Base-by-base conservation (phyloP, 2,113 vertebrate species). In the Paralichthys olivaceus region DNA sequence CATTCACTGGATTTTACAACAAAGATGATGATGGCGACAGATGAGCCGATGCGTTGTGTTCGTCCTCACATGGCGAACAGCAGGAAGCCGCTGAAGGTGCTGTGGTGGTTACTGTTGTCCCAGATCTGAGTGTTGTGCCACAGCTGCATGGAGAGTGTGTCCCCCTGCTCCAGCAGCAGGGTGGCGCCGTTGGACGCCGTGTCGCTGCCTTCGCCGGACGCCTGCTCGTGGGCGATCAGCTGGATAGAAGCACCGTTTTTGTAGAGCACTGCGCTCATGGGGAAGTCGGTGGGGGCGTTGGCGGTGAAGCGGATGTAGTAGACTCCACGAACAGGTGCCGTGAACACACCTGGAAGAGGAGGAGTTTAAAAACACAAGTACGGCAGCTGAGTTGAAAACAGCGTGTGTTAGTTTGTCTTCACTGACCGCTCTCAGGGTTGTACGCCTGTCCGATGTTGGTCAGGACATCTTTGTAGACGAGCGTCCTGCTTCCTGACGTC, bases 61-160 rank as follows among this genome's bases (percentile, higher is more conserved):
- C 0, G 43, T 8, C 14, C 55, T 80, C 57, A 80, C 75, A 81
- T 13, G 9, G 89, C 59, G 72, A 84, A 90, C 34, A 92, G 68
- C 73, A 90, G 89, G 84, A 90, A 88, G 76, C 85, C 82, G 7
- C 80, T 89, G 89, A 90, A 88, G 73, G 89, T 90, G 85, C 89
- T 91, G 84, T 87, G 84, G 63, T 87, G 89, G 83, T 88, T 86
- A 80, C 72, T 75, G 89, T 88, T 89, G 84, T 90, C 84, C 84
- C 84, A 89, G 84, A 88, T 86, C 57, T 90, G 90, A 0, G 89
- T 90, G 53, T 89, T 29, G 1, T 74, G 49, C 90, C 84, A 90
- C 72, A 92, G 87, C 37, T 60, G 20, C 49, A 92, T 28, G 11
- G 40, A 34, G 4, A 85, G 86, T 1, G 0, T 68, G 84, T 92